Evolutionary conservation across 2,888 invertebrate genomes (phyloP), one percentile per base, ranked within the genome.

Genomic region (Rhogogaster chlorosoma): DNA sequence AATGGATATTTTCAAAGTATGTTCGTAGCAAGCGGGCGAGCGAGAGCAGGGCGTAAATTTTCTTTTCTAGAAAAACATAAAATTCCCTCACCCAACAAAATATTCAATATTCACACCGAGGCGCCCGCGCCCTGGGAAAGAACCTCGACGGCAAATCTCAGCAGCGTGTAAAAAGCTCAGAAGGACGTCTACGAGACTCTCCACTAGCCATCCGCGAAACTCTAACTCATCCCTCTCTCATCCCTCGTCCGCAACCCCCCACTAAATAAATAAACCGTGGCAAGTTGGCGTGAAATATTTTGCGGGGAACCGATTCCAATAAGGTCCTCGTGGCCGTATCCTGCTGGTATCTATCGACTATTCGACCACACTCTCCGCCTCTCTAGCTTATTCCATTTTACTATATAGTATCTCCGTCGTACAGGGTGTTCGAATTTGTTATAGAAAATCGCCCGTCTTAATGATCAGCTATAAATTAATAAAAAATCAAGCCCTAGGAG

Each of bases 281-380:
- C 80, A 80, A 80, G 80, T 80, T 80, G 80, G 80, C 80, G 80
- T 80, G 80, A 80, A 80, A 80, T 80, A 80, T 80, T 80, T 80
- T 38, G 57, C 80, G 61, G 57, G 57, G 38, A 80, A 80, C 80
- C 80, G 80, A 80, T 80, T 80, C 80, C 80, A 80, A 80, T 80
- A 80, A 61, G 57, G 57, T 80, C 12, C 80, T 80, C 38, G 57
- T 80, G 57, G 49, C 61, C 80, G 80, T 80, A 80, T 80, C 57
- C 80, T 61, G 57, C 80, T 38, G 61, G 80, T 61, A 80, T 61
- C 80, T 80, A 80, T 57, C 64, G 71, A 75, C 73, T 42, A n/a
- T 61, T 64, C 75, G 75, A 73, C 84, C 45, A 73, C 75, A n/a
- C 38, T 12, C 49, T 45, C 32, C 64, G 26, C 61, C 36, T 57